Percentiles rank a stretch among this genome's conserved stretches.
Evolutionary conservation across 2,888 invertebrate genomes (phyloP).

Genomic region (Leucoptera coffeella): DNA sequence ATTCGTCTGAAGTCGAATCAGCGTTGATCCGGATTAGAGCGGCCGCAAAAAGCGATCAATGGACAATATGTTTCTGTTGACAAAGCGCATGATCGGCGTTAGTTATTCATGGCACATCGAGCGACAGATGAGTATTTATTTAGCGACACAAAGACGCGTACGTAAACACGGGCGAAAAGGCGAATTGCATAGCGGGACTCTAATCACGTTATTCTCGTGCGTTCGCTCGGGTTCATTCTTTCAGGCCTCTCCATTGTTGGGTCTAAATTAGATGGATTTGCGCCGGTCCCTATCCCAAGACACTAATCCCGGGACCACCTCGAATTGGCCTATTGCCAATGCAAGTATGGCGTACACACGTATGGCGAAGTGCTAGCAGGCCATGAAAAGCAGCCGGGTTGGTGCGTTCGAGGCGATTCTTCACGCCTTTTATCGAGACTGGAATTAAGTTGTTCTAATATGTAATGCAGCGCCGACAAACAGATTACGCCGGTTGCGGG

Average conservation of each 20-base stretch:
- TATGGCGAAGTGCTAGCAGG: no score
- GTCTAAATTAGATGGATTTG: background rate
- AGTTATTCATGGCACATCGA: slow-evolving; percentile 49
- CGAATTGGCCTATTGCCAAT: background rate
- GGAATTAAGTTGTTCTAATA: slow-evolving; percentile 42
- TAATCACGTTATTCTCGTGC: slow-evolving; percentile 12
- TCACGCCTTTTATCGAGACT: slow-evolving; percentile 37
- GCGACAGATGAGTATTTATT: slow-evolving; percentile 16
- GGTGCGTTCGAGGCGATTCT: slow-evolving; percentile 31
- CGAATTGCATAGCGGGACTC: no score
- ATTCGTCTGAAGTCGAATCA: no score
- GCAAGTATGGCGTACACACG: slow-evolving; percentile 4
- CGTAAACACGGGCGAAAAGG: slow-evolving; percentile 15
- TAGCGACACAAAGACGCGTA: slow-evolving; percentile 26
- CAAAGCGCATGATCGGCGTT: slow-evolving; percentile 33
- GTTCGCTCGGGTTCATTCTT: background rate
- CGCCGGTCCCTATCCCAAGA: no score
- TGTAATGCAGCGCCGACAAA: slow-evolving; percentile 11
- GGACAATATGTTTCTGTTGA: slow-evolving; percentile 35
- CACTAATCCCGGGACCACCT: background rate
- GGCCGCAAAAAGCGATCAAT: slow-evolving; percentile 27
- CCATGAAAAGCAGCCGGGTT: no score
- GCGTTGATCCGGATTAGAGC: slow-evolving; percentile 2
- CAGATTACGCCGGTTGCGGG: background rate
- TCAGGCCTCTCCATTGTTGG: background rate